Percentiles rank a stretch among this genome's conserved stretches.
Conservation (phyloP, 2,888 invertebrate species). For the Julus scanicus region DNA sequence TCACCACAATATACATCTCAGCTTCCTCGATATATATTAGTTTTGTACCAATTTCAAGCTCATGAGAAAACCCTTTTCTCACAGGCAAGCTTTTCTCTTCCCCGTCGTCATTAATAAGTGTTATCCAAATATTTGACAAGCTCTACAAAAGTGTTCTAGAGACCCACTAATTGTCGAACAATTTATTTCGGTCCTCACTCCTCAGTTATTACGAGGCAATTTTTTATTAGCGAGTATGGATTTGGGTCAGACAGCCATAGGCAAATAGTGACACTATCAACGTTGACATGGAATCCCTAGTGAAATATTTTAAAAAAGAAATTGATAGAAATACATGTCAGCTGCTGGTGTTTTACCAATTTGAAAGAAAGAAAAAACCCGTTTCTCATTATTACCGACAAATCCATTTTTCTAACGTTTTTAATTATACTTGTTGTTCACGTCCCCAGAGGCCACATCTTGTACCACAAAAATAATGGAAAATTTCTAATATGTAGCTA, state of each 20-base stretch:
- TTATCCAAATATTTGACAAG: constrained; percentile 23
- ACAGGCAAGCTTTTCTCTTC: neutral
- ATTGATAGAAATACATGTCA: neutral
- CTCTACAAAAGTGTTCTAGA: constrained; percentile 18
- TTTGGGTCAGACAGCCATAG: neutral
- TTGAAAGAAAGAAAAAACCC: neutral
- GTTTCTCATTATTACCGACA: neutral
- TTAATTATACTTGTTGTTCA: too few relatives aligned
- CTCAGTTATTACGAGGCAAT: neutral
- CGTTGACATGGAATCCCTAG: neutral
- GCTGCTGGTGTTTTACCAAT: neutral
- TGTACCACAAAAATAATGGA: too few relatives aligned
- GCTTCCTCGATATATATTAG: neutral
- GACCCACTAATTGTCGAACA: neutral
- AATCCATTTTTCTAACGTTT: neutral
- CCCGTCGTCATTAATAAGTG: neutral
- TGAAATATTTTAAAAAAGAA: too few relatives aligned
- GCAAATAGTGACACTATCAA: neutral
- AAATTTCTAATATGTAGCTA: too few relatives aligned
- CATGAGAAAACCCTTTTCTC: neutral
- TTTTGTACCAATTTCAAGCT: constrained; percentile 25
- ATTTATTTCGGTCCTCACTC: neutral
- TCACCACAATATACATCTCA: neutral
- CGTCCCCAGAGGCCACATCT: too few relatives aligned
- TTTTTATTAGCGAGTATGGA: neutral